Conservation (phyloP, 2,888 invertebrate species). For the Luperina testacea region DNA sequence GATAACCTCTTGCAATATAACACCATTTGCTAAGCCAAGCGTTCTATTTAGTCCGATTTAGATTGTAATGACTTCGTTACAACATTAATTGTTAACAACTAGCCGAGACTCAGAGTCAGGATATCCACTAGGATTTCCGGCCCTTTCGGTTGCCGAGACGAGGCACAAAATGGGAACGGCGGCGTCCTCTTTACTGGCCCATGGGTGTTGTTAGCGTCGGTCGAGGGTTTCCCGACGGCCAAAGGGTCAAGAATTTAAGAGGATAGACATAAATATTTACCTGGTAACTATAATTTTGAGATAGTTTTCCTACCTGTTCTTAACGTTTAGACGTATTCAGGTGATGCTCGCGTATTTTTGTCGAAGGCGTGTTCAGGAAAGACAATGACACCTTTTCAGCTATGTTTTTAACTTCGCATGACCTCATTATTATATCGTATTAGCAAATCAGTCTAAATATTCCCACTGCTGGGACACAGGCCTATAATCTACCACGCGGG, state of each 20-base stretch:
- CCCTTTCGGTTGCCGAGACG: slow-evolving; percentile 20
- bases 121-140: slow-evolving; percentile 42
- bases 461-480: neutral
- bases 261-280: slow-evolving; percentile 21
- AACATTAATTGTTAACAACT: slow-evolving; percentile 11
- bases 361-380: neutral
- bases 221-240: neutral
- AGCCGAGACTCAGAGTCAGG: slow-evolving; percentile 9
- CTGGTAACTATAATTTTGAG: slow-evolving; percentile 11
- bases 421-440: neutral
- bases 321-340: neutral
- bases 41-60: slow-evolving; percentile 9
- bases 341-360: neutral
- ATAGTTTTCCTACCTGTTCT: neutral
- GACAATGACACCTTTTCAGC: neutral
- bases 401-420: neutral
- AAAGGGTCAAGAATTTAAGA: slow-evolving; percentile 11
- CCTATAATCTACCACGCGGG: neutral
- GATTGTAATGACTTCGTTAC: slow-evolving; percentile 4
- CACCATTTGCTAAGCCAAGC: neutral
- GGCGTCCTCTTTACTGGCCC: slow-evolving; percentile 1
- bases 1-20: neutral
- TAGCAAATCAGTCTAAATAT: neutral
- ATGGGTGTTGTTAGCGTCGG: slow-evolving; percentile 13
- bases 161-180: slow-evolving; percentile 5